Conservation (phyloP, 1,140 invertebrate genomes). For the Neoseiulus cucumeris region DNA sequence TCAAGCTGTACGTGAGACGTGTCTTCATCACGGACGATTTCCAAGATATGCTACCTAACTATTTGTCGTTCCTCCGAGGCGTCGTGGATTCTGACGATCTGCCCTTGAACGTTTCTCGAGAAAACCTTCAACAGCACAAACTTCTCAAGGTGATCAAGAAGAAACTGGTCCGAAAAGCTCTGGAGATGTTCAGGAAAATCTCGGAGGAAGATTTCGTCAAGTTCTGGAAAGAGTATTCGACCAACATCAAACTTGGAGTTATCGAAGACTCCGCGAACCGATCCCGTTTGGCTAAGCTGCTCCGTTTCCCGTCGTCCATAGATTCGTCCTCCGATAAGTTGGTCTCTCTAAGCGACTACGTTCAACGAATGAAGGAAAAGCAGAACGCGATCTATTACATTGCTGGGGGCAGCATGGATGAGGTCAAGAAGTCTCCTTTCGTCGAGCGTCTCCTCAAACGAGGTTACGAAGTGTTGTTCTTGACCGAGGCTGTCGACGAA, state of each 20-base stretch:
- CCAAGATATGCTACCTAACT: slow-evolving; percentile 98
- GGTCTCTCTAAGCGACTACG: slow-evolving; percentile 69
- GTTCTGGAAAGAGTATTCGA: slow-evolving; percentile 99
- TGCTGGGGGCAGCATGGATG: slow-evolving; percentile 64
- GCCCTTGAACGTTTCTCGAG: slow-evolving; percentile 90
- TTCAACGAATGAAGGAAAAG: slow-evolving; percentile 87
- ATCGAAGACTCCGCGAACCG: slow-evolving; percentile 95
- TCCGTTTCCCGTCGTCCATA: slow-evolving; percentile 69
- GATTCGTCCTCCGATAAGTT: slow-evolving; percentile 36
- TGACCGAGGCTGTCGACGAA: slow-evolving; percentile 94
- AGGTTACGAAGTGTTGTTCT: slow-evolving; percentile 87
- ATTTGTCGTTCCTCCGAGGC: slow-evolving; percentile 78
- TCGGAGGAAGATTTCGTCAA: slow-evolving; percentile 55
- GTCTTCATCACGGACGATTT: slow-evolving; percentile 99
- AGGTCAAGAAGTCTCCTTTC: slow-evolving; percentile 73
- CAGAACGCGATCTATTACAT: slow-evolving; percentile 94
- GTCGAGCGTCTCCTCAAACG: slow-evolving; percentile 79
- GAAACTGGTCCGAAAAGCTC: slow-evolving; percentile 84
- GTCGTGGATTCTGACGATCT: slow-evolving; percentile 99
- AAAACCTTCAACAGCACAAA: slow-evolving; percentile 91
- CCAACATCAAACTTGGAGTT: slow-evolving; percentile 89
- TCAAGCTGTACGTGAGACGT: slow-evolving; percentile 80
- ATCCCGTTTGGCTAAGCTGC: slow-evolving; percentile 75
- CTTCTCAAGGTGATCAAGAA: slow-evolving; percentile 98
- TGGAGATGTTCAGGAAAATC: slow-evolving; percentile 97